Evolutionary conservation across 2,888 invertebrate genomes (phyloP).

Genomic region (Agrenia bidenticulata): DNA sequence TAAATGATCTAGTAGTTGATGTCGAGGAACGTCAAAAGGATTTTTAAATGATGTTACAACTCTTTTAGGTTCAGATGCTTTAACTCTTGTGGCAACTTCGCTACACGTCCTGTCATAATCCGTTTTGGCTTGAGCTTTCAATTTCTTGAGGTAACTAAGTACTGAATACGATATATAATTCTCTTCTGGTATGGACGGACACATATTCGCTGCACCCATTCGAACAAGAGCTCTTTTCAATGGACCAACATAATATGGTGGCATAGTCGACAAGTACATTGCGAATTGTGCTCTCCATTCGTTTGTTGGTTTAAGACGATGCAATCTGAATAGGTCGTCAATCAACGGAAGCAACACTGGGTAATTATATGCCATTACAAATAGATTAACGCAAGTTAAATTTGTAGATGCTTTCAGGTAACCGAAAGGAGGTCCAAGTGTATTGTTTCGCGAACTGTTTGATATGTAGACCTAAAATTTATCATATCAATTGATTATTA

Average conservation of each 20-base stretch:
- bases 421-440: constrained; percentile 92
- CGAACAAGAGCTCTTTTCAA: constrained; percentile 83
- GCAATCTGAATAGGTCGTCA: constrained; percentile 90
- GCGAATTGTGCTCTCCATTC: constrained; percentile 93
- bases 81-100: constrained; percentile 57
- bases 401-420: constrained; percentile 95
- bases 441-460: constrained; percentile 84
- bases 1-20: constrained; percentile 86
- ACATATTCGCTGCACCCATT: constrained; percentile 84
- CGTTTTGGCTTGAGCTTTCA: constrained; percentile 90
- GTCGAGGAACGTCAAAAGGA: constrained; percentile 91
- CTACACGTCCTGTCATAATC: constrained; percentile 85
- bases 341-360: constrained; percentile 87
- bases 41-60: constrained; percentile 69
- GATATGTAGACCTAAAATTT: constrained; percentile 75
- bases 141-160: constrained; percentile 88
- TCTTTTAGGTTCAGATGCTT: constrained; percentile 60
- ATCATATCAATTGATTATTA: background rate
- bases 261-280: constrained; percentile 92
- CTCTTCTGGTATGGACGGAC: constrained; percentile 89
- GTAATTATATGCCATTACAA: constrained; percentile 98
- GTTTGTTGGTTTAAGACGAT: constrained; percentile 84
- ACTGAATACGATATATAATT: constrained; percentile 90
- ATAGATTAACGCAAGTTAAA: constrained; percentile 89
- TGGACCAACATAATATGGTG: constrained; percentile 89